Conservation (phyloP, 1,140 invertebrate species). For the Aphidius ervi region DNA sequence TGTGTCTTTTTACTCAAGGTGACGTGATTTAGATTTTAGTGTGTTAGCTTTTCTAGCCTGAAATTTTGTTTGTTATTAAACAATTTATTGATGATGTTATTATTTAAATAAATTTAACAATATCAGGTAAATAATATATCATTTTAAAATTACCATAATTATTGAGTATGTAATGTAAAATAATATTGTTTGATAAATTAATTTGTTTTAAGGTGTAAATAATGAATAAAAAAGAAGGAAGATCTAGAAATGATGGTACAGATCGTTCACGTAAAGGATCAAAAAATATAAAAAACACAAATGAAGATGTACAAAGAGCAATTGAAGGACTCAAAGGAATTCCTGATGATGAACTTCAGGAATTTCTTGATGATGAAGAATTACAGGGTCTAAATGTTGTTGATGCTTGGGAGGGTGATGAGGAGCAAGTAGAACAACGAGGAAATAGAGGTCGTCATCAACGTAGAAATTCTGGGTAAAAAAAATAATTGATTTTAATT, state of each 20-base stretch:
- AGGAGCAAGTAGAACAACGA: conserved; percentile 26
- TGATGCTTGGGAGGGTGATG: conserved; percentile 48
- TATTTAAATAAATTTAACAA: too few species aligned
- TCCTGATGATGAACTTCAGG: conserved; percentile 40
- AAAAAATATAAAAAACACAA: not conserved
- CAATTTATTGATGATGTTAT: too few species aligned
- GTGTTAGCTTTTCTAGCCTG: too few species aligned
- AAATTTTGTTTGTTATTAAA: too few species aligned
- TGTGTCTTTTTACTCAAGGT: too few species aligned
- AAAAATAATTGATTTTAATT: not conserved
- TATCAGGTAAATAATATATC: too few species aligned
- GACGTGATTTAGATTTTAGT: too few species aligned
- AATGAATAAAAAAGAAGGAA: conserved; percentile 15
- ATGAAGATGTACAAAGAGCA: conserved; percentile 21
- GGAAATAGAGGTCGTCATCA: conserved; percentile 22
- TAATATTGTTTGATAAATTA: too few species aligned
- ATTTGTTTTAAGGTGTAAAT: not conserved
- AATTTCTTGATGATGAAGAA: conserved; percentile 44
- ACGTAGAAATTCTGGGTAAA: conserved; percentile 38
- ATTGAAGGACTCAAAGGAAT: conserved; percentile 23
- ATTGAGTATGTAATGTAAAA: too few species aligned
- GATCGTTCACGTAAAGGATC: conserved; percentile 1
- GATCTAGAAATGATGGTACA: not conserved
- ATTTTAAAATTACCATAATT: too few species aligned
- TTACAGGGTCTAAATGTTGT: conserved; percentile 46